Base-by-base conservation (phyloP, 2,797 vertebrate species). In the Dermochelys coriacea region DNA sequence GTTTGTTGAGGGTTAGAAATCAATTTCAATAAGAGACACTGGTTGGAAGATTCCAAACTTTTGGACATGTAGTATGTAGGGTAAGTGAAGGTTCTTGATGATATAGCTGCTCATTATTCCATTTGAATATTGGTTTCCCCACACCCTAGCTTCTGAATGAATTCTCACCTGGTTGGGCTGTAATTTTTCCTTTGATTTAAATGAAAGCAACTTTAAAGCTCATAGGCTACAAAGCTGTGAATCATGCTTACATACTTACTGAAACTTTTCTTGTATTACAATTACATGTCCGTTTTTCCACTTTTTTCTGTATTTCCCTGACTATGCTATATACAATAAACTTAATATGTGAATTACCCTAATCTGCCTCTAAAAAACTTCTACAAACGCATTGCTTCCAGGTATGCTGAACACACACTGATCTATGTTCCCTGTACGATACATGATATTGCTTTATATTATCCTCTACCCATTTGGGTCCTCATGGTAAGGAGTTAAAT, bases 281-380 rank as follows among this genome's bases (percentile, higher is more conserved):
- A 1, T 5, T 8, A 75, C 5, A 0, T 4, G 1, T 3, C 21
- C 0, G 27, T 23, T 80, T 29, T 84, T 4, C 19, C 1, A 0
- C 3, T 29, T 85, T 34, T 85, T 78, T 90, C 47, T 4, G 2
- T 4, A 2, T 11, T 27, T 47, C 27, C 19, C 4, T 11, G 0
- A 41, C 57, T 85, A 79, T 61, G 29, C 51, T 16, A 80, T 14
- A 41, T 21, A 37, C 29, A 51, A 74, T 80, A 47, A 61, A 47
- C 9, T 80, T 88, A 49, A 3, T 2, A 25, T 47, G 1, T 0
- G 59, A 47, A 68, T 84, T 78, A 5, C 0, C 23, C 25, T n/a
- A 41, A 0, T 3, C 25, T 90, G 5, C 23, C 85, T 82, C 45
- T 55, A 61, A 57, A 18, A 37, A 64, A 52, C 1, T 15, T 47